These are phyloP conservation scores for Diglossa cyanea DNA, from an alignment of 2,797 vertebrate genomes.

Conservation along the genomic window DNA sequence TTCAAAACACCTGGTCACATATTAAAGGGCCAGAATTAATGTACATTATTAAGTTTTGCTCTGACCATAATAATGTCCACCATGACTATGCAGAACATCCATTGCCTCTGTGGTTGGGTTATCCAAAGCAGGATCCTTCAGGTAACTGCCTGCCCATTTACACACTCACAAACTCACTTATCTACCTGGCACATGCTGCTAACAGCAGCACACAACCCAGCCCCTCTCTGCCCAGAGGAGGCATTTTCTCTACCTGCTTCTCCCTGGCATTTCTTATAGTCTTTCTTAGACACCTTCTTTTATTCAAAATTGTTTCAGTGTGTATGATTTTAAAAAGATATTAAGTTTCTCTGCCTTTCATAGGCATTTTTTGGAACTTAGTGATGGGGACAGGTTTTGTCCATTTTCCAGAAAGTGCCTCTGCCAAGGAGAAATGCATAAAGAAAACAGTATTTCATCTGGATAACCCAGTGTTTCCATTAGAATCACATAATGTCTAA, in stretches of 20 bases:
- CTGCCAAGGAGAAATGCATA: slow-evolving; percentile 19
- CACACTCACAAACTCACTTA: no score
- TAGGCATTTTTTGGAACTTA: neutral
- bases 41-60: neutral
- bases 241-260: neutral
- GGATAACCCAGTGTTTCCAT: slow-evolving; percentile 35
- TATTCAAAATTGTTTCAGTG: neutral
- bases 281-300: neutral
- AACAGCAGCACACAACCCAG: neutral
- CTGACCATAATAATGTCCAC: neutral
- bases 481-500: slow-evolving; percentile 54
- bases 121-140: neutral
- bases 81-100: neutral
- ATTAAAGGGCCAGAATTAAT: neutral
- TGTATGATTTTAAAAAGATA: neutral
- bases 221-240: neutral
- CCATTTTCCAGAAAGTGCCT: slow-evolving; percentile 4
- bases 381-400: neutral
- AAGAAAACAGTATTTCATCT: slow-evolving; percentile 34
- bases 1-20: neutral
- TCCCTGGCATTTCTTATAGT: neutral
- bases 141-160: neutral
- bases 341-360: neutral
- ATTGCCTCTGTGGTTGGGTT: neutral
- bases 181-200: neutral